Percentiles rank a stretch among this genome's conserved stretches.
Conservation (phyloP, 35 echinoderm and acorn worm species). For the Strongylocentrotus purpuratus region DNA sequence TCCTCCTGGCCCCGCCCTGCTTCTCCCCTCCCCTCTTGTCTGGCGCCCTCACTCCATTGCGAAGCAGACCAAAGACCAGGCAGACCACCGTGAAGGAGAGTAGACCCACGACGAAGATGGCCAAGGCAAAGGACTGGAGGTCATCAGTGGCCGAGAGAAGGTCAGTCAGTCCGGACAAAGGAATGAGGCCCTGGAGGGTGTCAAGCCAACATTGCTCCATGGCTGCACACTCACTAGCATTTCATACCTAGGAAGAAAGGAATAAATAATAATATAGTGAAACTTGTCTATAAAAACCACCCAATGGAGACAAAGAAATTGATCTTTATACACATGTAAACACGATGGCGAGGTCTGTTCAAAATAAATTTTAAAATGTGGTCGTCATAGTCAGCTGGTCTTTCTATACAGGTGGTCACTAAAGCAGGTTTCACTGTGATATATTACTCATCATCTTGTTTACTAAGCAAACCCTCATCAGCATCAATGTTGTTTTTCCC, state of each 20-base stretch:
- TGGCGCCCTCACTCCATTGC: background rate
- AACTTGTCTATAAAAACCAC: background rate
- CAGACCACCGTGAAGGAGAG: conserved; percentile 26
- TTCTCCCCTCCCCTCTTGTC: background rate
- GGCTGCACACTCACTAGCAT: background rate
- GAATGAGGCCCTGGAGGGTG: background rate
- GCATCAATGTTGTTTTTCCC: too few species aligned
- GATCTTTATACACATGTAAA: too few species aligned
- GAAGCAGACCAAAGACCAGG: conserved; percentile 22
- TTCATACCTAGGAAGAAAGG: background rate
- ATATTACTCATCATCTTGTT: too few species aligned
- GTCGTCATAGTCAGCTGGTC: too few species aligned
- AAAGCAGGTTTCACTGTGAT: too few species aligned
- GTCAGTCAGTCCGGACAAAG: conserved; percentile 26
- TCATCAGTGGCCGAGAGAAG: conserved; percentile 20
- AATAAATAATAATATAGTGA: background rate
- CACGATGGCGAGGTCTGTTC: too few species aligned
- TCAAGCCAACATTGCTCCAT: conserved; percentile 6
- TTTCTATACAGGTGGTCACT: too few species aligned
- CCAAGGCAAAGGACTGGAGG: conserved; percentile 36
- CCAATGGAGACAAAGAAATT: too few species aligned
- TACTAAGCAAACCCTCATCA: too few species aligned
- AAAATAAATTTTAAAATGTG: too few species aligned
- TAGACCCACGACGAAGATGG: conserved; percentile 20
- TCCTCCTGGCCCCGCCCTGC: background rate